Percentiles rank a stretch among this genome's conserved stretches.
These are phyloP conservation scores for Hemibates koningsi DNA, from an alignment of 2,113 vertebrate genomes.

Conservation along the genomic window DNA sequence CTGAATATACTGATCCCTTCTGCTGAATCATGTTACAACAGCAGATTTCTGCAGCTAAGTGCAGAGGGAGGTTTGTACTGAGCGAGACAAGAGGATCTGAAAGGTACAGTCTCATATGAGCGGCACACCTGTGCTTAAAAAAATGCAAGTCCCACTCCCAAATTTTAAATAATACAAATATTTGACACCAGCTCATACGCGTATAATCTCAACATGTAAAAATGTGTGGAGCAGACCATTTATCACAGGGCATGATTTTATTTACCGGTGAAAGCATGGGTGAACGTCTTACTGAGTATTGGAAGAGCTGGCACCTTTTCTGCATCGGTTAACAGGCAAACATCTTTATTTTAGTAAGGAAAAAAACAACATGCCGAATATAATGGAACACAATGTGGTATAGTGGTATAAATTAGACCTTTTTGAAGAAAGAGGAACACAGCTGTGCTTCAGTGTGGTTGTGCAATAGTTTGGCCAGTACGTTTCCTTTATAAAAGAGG, in stretches of 20 bases:
- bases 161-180: not conserved
- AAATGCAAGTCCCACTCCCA: not conserved
- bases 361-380: not conserved
- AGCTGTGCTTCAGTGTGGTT: not conserved
- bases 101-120: not conserved
- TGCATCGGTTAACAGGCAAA: accelerated
- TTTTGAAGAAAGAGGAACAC: not conserved
- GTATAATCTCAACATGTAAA: not conserved
- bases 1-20: not conserved
- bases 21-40: not conserved
- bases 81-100: not conserved
- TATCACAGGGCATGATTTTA: not conserved
- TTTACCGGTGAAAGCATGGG: not conserved
- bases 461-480: not conserved
- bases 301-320: not conserved
- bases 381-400: not conserved
- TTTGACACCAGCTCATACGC: accelerated
- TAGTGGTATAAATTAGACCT: accelerated
- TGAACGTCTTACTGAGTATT: not conserved
- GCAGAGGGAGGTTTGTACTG: not conserved
- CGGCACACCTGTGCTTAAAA: not conserved
- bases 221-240: not conserved
- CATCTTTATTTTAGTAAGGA: not conserved
- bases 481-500: not conserved
- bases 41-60: not conserved